Evolutionary conservation across 2,113 vertebrate genomes (phyloP).

Genomic region (Catharus bicknelli): DNA sequence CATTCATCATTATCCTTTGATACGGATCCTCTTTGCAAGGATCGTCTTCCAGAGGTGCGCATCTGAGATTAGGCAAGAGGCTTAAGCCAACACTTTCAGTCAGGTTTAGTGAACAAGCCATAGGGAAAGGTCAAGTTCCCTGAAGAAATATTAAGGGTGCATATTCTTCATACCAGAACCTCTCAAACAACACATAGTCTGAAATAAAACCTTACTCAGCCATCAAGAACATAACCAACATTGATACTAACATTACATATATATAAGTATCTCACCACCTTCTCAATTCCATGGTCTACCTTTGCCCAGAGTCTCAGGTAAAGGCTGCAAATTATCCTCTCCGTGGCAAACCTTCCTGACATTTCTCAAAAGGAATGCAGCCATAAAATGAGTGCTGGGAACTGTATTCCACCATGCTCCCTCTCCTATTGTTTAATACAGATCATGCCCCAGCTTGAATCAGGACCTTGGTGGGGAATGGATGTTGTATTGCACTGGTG

Average conservation of each 20-base stretch:
- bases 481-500: not conserved
- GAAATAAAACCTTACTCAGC: not conserved
- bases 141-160: not conserved
- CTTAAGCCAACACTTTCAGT: not conserved
- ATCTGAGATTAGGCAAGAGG: not conserved
- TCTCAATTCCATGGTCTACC: not conserved
- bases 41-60: not conserved
- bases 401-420: not conserved
- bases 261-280: not conserved
- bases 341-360: not conserved
- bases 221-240: not conserved
- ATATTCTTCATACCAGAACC: not conserved
- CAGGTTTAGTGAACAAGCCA: not conserved
- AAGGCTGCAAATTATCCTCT: not conserved
- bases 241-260: not conserved
- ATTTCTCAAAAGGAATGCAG: not conserved
- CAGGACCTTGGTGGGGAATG: not conserved
- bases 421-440: accelerated
- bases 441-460: no score
- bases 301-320: not conserved
- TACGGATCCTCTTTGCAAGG: no score
- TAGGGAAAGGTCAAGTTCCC: not conserved
- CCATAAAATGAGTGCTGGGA: not conserved
- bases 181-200: not conserved
- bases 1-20: not conserved